Conservation (phyloP, 2,113 vertebrate species). For the Chrysochloris asiatica region DNA sequence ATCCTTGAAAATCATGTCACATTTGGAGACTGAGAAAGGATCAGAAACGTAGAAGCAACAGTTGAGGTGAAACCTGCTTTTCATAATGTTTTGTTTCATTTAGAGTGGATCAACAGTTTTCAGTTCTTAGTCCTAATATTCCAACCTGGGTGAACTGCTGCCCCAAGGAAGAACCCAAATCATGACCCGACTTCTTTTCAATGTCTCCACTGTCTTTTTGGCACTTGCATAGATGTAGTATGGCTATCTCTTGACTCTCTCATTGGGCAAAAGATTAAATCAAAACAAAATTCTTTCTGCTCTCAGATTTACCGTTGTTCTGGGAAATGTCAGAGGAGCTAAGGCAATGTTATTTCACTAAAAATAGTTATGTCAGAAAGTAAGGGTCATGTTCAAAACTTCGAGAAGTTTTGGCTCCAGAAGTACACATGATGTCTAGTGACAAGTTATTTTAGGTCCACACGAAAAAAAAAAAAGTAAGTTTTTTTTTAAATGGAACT, state of each 20-base stretch:
- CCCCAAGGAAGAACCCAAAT: neutral
- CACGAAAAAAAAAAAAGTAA: slow-evolving; percentile 49
- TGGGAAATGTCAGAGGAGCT: slow-evolving; percentile 64
- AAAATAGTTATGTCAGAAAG: slow-evolving; percentile 62
- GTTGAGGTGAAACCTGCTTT: neutral
- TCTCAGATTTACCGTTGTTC: slow-evolving; percentile 58
- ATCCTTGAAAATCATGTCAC: neutral
- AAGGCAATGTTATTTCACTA: slow-evolving; percentile 44
- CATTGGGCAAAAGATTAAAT: slow-evolving; percentile 28
- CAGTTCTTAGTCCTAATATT: neutral
- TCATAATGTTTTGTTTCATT: neutral
- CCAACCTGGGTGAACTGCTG: neutral
- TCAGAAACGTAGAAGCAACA: neutral
- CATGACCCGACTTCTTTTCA: neutral
- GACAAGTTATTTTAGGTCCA: slow-evolving; percentile 49
- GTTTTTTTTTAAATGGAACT: no score
- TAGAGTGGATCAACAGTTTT: neutral
- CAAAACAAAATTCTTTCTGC: slow-evolving; percentile 59
- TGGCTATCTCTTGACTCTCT: neutral
- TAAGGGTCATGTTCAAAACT: slow-evolving; percentile 51
- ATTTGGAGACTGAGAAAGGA: neutral
- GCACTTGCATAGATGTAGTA: neutral
- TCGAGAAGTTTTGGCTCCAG: slow-evolving; percentile 34
- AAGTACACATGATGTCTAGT: neutral
- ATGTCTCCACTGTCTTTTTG: neutral